phyloP scores from a whole-genome alignment of 2,797 vertebrate genomes.

The Rhinichthys osculus region DNA sequence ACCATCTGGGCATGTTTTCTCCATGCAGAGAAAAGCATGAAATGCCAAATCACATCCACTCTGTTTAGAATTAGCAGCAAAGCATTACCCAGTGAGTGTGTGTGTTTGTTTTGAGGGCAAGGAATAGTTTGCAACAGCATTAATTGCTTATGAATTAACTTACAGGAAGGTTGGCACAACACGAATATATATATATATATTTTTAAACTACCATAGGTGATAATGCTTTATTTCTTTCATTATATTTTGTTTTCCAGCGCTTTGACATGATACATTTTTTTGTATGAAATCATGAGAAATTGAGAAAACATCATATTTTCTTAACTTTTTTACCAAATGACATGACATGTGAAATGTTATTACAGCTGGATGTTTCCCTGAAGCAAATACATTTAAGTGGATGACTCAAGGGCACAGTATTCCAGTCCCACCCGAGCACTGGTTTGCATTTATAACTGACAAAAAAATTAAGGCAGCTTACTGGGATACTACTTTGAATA shows the following conservation, averaged over 20 bases:
- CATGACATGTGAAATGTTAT: constrained; percentile 31
- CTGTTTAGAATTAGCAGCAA: constrained; percentile 37
- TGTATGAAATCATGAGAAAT: background rate
- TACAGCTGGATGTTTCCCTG: constrained; percentile 42
- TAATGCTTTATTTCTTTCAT: background rate
- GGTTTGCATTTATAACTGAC: constrained; percentile 42
- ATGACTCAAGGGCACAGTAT: constrained; percentile 25
- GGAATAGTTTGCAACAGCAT: constrained; percentile 13
- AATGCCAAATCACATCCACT: constrained; percentile 45
- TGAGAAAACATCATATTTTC: constrained; percentile 6
- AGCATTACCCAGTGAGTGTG: constrained; percentile 32
- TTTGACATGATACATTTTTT: background rate
- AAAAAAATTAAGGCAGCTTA: background rate
- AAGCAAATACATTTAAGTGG: constrained; percentile 48
- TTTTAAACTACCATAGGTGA: background rate
- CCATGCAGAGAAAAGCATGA: constrained; percentile 37
- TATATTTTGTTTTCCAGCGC: background rate
- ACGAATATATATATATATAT: background rate
- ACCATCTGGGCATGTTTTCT: constrained; percentile 49
- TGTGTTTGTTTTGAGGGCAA: background rate
- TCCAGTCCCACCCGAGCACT: constrained; percentile 38
- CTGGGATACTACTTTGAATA: background rate
- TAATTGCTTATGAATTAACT: constrained; percentile 28
- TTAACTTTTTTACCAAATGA: constrained; percentile 28
- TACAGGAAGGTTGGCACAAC: constrained; percentile 21